Base-by-base conservation (phyloP, 2,888 invertebrate species). In the Globia sparganii region DNA sequence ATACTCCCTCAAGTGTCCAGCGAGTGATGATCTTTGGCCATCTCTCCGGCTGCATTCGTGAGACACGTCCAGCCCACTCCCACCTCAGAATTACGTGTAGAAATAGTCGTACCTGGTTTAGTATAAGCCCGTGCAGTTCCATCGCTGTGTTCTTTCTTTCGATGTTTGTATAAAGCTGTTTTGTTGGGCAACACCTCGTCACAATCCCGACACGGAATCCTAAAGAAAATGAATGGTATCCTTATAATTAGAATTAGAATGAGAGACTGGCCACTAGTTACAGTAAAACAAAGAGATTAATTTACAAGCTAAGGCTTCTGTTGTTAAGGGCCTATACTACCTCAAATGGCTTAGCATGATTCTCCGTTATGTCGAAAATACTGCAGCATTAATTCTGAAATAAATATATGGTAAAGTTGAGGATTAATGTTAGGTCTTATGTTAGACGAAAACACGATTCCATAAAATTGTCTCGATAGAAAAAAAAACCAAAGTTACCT, bases 191-290 rank as follows among this genome's bases (percentile, higher is more conserved):
- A 76, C 0, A 95, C 87, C 72, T 94, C 94, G 1, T 94, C 93
- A 59, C 96, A 96, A 74, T 96, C 96, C 0, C 96, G 92, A 76
- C 96, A 96, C 0, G 95, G 95, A 65, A 96, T 96, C 77, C 96
- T 96, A 67, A 1, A 81, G 18, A 73, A 77, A 18, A 72, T 25
- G 1, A 71, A 75, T 40, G 34, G n/a, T 18, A 34, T 61, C 18
- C 59, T 68, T 68, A 34, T 18, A n/a, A n/a, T n/a, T n/a, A n/a
- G n/a, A n/a, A 68, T 59, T 34, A 34, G 4, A 5, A 59, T 59
- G 31, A 67, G 49, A 56, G 15, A 31, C 21, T 21, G 34, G 21
- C 34, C 6, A 11, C 13, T 13, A 9, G n/a, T 66, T 31, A 28
- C 0, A 4, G 8, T 18, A 15, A 18, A 28, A 3, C 15, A 25